phyloP scores from a whole-genome alignment of 2,797 vertebrate genomes.

The Sebastes steindachneri region DNA sequence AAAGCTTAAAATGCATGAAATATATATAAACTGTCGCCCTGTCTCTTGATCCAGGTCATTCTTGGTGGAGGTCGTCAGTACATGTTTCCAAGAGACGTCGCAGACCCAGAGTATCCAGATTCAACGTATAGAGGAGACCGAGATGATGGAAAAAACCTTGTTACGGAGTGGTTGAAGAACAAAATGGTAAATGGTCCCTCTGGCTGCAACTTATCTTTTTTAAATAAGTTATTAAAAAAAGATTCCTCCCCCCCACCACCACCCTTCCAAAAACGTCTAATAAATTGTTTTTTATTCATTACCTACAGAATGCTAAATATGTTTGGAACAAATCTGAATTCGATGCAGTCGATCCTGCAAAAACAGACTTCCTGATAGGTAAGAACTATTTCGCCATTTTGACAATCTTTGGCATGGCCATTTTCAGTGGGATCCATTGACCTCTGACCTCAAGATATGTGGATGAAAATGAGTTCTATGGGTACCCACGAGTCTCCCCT shows the following conservation, averaged over 20 bases:
- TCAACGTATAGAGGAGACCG: neutral
- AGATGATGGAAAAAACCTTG: slow-evolving; percentile 77
- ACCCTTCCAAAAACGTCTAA: neutral
- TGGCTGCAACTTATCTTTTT: neutral
- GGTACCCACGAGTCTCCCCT: too few species aligned
- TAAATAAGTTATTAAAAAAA: neutral
- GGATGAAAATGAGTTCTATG: too few species aligned
- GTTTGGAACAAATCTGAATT: slow-evolving; percentile 84
- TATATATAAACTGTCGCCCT: neutral
- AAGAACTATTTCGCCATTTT: slow-evolving; percentile 21
- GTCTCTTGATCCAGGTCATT: slow-evolving; percentile 76
- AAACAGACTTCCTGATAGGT: slow-evolving; percentile 84
- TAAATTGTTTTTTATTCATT: neutral
- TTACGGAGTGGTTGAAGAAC: slow-evolving; percentile 70
- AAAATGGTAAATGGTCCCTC: slow-evolving; percentile 65
- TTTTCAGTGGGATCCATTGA: too few species aligned
- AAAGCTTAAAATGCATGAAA: neutral
- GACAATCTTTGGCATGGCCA: neutral
- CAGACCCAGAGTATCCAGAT: slow-evolving; percentile 84
- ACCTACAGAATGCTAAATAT: slow-evolving; percentile 77
- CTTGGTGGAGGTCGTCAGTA: slow-evolving; percentile 86
- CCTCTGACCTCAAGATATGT: neutral
- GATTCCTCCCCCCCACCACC: neutral
- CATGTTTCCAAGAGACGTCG: slow-evolving; percentile 67
- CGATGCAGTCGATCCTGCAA: slow-evolving; percentile 71